A percentile compares a stretch with the other conserved stretches of the same genome.
phyloP scores from a whole-genome alignment of 2,113 vertebrate species.

The Hoplias malabaricus region DNA sequence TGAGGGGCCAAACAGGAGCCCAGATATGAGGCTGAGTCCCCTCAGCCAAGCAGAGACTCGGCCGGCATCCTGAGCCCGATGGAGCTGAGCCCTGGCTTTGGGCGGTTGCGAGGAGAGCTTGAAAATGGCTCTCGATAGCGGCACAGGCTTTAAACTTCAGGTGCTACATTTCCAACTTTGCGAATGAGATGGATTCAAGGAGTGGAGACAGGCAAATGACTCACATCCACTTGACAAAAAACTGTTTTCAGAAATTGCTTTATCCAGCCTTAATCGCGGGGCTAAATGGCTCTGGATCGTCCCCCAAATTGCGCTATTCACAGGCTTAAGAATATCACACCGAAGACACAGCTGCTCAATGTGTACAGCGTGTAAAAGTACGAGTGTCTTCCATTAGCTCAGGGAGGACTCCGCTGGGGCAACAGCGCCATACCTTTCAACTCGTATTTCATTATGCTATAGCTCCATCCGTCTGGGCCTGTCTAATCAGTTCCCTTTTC shows the following conservation, averaged over 20 bases:
- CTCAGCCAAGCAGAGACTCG: neutral
- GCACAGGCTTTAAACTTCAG: neutral
- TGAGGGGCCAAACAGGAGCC: neutral
- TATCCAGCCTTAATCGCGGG: neutral
- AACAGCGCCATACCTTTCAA: conserved; percentile 48
- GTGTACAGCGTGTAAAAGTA: neutral
- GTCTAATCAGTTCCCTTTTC: conserved; percentile 49
- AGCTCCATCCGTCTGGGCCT: conserved; percentile 52
- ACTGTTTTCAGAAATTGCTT: neutral
- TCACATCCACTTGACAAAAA: neutral
- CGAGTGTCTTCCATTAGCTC: conserved; percentile 44
- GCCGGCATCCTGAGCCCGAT: neutral
- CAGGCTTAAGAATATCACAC: conserved; percentile 6
- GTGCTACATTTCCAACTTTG: conserved; percentile 4
- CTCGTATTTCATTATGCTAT: conserved; percentile 62
- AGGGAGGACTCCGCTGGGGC: conserved; percentile 47
- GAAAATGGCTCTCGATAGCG: neutral
- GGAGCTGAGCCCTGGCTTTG: neutral
- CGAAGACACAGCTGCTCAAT: conserved; percentile 7
- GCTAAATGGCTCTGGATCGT: conserved; percentile 1
- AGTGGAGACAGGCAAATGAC: neutral
- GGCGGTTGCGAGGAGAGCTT: neutral
- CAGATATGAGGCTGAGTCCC: neutral
- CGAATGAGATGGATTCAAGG: neutral
- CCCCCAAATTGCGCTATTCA: neutral